Base-by-base conservation (phyloP, 2,888 invertebrate species). In the Platycnemis pennipes region DNA sequence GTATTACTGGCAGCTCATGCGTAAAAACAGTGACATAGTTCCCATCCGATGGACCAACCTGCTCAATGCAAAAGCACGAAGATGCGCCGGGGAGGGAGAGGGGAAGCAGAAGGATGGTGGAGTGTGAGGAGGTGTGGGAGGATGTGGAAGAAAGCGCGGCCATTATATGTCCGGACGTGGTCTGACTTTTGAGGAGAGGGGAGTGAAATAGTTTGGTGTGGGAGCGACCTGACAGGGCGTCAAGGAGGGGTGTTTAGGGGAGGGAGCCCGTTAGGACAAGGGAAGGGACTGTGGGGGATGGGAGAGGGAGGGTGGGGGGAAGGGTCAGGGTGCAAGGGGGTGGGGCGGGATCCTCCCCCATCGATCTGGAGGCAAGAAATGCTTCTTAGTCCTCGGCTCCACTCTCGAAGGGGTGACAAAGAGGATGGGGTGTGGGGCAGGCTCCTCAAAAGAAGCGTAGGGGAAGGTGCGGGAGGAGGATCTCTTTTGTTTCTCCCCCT, bases 131-230 rank as follows among this genome's bases (percentile, higher is more conserved):
- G 87, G 87, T 22, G 87, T 44, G 11, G n/a, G 88, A 44, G 88
- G 88, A 13, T 45, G 88, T n/a, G n/a, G 46, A 88, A 88, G 88
- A 49, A 88, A 88, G 49, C 26, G 88, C 56, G 56, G 37, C 56
- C 56, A 56, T 89, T 89, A 56, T 89, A 89, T 56, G 89, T 89
- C 53, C 42, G 56, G 8, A 42, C 89, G 89, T 56, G 89, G 89
- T 42, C 22, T 56, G 89, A 89, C 42, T 89, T 42, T 56, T 89
- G 22, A 89, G 56, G 89, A 89, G 56, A 42, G 19, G 56, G 42
- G 56, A 16, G 26, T 53, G 89, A 53, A 22, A 42, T 13, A 31
- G 53, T 13, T 44, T 5, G 45, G 26, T 13, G 46, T 2, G 45
- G 42, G 87, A 45, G 45, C 11, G 49, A 63, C 63, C n/a, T 22